phyloP scores from a whole-genome alignment of 2,888 invertebrate genomes.

The Tenthredo distinguenda region DNA sequence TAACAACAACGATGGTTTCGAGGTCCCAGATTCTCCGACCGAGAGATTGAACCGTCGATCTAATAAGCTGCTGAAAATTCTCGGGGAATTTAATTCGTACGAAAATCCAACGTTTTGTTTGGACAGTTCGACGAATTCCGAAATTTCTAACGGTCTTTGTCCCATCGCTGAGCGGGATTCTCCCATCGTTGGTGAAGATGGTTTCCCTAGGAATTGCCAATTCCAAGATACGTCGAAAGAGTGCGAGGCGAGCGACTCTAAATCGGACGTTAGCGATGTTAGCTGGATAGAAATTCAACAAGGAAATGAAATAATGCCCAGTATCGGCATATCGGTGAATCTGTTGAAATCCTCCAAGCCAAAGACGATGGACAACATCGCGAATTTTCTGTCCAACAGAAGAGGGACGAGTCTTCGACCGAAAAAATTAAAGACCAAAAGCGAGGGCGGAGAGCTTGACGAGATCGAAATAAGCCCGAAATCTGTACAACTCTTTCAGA shows the following conservation, averaged over 20 bases:
- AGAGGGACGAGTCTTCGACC: conserved; percentile 50
- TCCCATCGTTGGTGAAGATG: neutral
- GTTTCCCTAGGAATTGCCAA: neutral
- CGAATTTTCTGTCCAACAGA: conserved; percentile 60
- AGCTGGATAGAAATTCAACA: conserved; percentile 16
- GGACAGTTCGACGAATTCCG: conserved; percentile 73
- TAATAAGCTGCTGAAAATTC: neutral
- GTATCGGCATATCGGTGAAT: conserved; percentile 21
- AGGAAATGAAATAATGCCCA: conserved; percentile 13
- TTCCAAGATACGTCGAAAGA: neutral
- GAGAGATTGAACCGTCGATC: neutral
- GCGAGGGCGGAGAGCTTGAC: neutral
- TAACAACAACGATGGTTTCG: neutral
- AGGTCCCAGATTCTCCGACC: neutral
- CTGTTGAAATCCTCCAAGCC: conserved; percentile 15
- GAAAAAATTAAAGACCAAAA: conserved; percentile 50
- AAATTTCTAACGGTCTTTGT: conserved; percentile 68
- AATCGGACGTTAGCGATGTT: neutral
- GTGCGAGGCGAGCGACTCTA: neutral
- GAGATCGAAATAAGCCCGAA: conserved; percentile 26
- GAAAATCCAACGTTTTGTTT: conserved; percentile 74
- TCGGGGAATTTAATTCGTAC: conserved; percentile 65
- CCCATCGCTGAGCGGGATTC: conserved; percentile 39
- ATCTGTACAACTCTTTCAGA: neutral
- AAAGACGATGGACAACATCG: conserved; percentile 66